Conservation (phyloP, 2,888 invertebrate genomes). For the Tachystola acroxantha region DNA sequence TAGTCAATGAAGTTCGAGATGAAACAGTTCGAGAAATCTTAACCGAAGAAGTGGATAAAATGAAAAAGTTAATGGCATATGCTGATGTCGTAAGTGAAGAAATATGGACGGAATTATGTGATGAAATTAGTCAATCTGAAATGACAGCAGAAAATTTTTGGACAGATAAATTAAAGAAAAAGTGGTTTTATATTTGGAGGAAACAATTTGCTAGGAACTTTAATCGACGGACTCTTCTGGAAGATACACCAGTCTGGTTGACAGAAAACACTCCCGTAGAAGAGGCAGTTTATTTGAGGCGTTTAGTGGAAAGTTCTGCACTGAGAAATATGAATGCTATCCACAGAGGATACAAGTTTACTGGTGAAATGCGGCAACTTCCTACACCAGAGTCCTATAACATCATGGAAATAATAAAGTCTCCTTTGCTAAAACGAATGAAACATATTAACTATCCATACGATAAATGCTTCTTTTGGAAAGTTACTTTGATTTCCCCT, state of each 20-base stretch:
- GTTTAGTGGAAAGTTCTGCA: slow-evolving; percentile 44
- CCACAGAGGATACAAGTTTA: slow-evolving; percentile 60
- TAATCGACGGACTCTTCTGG: slow-evolving; percentile 51
- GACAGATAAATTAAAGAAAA: slow-evolving; percentile 49
- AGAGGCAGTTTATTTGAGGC: slow-evolving; percentile 46
- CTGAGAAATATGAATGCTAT: slow-evolving; percentile 59
- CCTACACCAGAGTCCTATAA: slow-evolving; percentile 52
- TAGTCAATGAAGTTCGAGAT: slow-evolving; percentile 43
- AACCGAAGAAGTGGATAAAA: slow-evolving; percentile 46
- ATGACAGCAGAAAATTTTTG: slow-evolving; percentile 54
- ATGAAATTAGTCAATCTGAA: slow-evolving; percentile 51
- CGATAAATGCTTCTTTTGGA: slow-evolving; percentile 77
- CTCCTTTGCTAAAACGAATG: slow-evolving; percentile 61
- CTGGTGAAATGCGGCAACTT: slow-evolving; percentile 44
- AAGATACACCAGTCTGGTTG: slow-evolving; percentile 68
- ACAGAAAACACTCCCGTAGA: slow-evolving; percentile 49
- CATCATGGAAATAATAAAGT: slow-evolving; percentile 66
- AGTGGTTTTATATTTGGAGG: slow-evolving; percentile 61
- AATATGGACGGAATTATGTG: slow-evolving; percentile 42
- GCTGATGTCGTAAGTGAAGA: slow-evolving; percentile 44
- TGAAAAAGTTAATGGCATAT: slow-evolving; percentile 37
- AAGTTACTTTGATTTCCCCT: slow-evolving; percentile 79
- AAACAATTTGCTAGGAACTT: slow-evolving; percentile 46
- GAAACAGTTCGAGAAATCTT: slow-evolving; percentile 40
- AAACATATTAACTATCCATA: slow-evolving; percentile 65